A percentile compares a stretch with the other conserved stretches of the same genome.
Conservation (phyloP, 2,888 invertebrate species). For the Cephalotes varians region DNA sequence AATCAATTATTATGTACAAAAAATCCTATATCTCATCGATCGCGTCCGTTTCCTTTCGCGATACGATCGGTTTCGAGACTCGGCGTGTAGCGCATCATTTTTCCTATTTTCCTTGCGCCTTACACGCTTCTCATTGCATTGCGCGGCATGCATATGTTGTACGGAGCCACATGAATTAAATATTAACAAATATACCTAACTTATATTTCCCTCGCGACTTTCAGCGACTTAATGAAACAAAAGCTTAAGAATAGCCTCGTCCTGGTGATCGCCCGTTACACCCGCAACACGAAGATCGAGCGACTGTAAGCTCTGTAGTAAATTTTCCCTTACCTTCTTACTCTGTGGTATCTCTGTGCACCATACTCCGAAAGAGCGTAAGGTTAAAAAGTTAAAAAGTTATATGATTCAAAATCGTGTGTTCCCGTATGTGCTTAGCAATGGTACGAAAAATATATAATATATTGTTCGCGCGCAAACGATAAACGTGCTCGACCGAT, state of each 20-base stretch:
- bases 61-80: slow-evolving; percentile 38
- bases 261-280: slow-evolving; percentile 6
- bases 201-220: slow-evolving; percentile 33
- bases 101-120: background rate
- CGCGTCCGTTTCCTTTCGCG: slow-evolving; percentile 9
- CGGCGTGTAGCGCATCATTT: background rate
- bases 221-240: slow-evolving; percentile 20
- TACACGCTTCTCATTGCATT: slow-evolving; percentile 4
- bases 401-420: slow-evolving; percentile 36
- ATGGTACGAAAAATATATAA: slow-evolving; percentile 56
- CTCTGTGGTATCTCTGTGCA: background rate
- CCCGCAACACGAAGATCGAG: slow-evolving; percentile 26
- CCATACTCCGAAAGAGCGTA: slow-evolving; percentile 9
- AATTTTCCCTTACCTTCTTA: slow-evolving; percentile 33
- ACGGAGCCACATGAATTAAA: slow-evolving; percentile 30
- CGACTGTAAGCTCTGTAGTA: slow-evolving; percentile 39
- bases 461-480: slow-evolving; percentile 45
- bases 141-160: slow-evolving; percentile 30
- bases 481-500: slow-evolving; percentile 37
- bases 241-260: slow-evolving; percentile 21
- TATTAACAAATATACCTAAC: slow-evolving; percentile 43
- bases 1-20: slow-evolving; percentile 49
- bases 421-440: slow-evolving; percentile 52
- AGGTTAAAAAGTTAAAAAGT: slow-evolving; percentile 32
- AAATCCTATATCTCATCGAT: slow-evolving; percentile 27